Evolutionary conservation across 2,113 vertebrate species (phyloP).

Genomic region (Elephas maximus): DNA sequence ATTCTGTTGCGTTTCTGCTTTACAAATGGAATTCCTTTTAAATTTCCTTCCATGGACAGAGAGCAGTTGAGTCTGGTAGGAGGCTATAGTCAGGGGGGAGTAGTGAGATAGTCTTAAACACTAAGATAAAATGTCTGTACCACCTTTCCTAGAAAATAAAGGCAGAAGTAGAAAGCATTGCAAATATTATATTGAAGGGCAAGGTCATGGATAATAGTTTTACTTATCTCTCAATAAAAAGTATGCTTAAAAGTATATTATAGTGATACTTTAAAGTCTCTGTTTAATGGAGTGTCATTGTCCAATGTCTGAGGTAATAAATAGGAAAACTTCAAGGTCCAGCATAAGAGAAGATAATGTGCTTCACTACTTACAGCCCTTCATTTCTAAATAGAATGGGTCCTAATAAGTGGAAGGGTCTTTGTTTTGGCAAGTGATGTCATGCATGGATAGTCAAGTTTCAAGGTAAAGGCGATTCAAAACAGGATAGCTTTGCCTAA

Average conservation of each 20-base stretch:
- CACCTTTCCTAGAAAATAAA: neutral
- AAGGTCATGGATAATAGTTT: neutral
- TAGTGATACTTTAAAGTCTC: too few relatives aligned
- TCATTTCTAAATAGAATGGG: neutral
- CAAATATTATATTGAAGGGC: neutral
- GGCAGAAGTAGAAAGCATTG: neutral
- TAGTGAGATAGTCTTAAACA: neutral
- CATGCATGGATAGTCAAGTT: neutral
- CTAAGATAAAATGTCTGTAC: neutral
- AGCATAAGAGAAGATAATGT: neutral
- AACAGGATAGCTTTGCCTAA: neutral
- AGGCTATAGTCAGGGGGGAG: neutral
- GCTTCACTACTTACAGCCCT: neutral
- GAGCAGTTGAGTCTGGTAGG: neutral
- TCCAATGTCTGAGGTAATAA: too few relatives aligned
- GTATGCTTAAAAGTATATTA: neutral
- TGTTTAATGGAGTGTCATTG: neutral
- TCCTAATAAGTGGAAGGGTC: neutral
- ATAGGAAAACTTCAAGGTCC: neutral
- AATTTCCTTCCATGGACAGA: neutral
- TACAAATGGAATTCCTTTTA: conserved; percentile 30
- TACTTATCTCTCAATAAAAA: neutral
- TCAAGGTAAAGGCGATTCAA: neutral
- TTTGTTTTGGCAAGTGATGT: neutral
- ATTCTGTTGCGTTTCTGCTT: neutral